Evolutionary conservation across 1,140 invertebrate species (phyloP), one percentile per base, ranked within the genome.

Genomic region (Cecropterus lyciades): DNA sequence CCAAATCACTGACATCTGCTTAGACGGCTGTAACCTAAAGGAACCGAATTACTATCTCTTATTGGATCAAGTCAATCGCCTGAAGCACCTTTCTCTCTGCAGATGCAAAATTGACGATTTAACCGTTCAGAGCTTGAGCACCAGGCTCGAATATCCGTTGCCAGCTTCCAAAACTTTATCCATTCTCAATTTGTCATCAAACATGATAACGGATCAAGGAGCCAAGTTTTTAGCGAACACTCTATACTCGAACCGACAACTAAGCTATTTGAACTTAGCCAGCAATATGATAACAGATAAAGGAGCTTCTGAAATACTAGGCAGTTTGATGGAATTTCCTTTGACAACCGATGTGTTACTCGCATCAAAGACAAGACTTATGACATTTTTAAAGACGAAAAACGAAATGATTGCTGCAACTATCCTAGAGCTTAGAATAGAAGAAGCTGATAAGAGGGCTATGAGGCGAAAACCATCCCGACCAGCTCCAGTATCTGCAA

Each of bases 161-260:
- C 74, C 77, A 1, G 79, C 79, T 11, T 85, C 85, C 0, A 80
- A 77, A 69, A 71, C 71, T 14, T 53, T 90, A 20, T 45, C 33
- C 9, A 55, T 77, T 13, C 69, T 90, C 0, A 85, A 86, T 73
- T 65, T 90, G 17, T 77, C 84, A 11, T 77, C 75, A 0, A 90
- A 90, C 52, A 75, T 56, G 64, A 84, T 90, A n/a, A 82, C 84
- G 5, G 80, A 90, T 70, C 9, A 49, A 14, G 87, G 87, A 9
- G 78, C 70, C 0, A 75, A 65, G 42, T 66, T 49, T 53, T 53
- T 90, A 59, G 84, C 70, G 11, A 49, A 80, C 11, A 70, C 75
- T 2, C 62, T 90, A 20, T 67, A 83, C 53, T 65, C 75, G 1
- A 90, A 90, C 63, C 73, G 80, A 67, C 62, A 72, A 20, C 42